Evolutionary conservation across 2,113 vertebrate species (phyloP), one percentile per base, ranked within the genome.

Genomic region (Burhinus oedicnemus): DNA sequence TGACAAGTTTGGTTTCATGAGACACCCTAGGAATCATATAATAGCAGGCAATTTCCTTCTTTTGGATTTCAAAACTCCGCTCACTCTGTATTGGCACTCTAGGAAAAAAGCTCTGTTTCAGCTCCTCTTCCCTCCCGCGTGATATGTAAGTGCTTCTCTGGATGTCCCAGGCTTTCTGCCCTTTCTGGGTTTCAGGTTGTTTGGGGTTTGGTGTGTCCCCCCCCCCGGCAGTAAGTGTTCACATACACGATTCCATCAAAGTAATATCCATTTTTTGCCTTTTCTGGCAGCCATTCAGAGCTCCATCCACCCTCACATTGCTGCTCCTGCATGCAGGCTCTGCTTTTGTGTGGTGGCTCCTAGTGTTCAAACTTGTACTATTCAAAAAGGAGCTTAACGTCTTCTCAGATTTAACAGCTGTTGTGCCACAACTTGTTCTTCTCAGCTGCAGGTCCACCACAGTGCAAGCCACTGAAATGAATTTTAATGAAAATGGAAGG

Each of bases 211-310:
- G n/a, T n/a, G n/a, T n/a, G n/a, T n/a, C n/a, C n/a, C n/a, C n/a
- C n/a, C n/a, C n/a, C n/a, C n/a, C n/a, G n/a, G n/a, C n/a, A n/a
- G n/a, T n/a, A n/a, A 19, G 14, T n/a, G 20, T 76, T 74, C 62
- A 34, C 0, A 0, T 14, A 34, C 3, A 13, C 0, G 0, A 8
- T 69, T 74, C 20, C 32, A 61, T 42, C n/a, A 27, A 71, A n/a
- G 44, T 29, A 93, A 64, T 84, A 4, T 29, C 20, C 8, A 3
- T 25, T 55, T 87, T 66, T 38, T 15, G 25, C 34, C 34, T 81
- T 92, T 71, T 45, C 25, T 65, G 74, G 40, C 17, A 77, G 68
- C 44, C 21, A 5, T 81, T 74, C n/a, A 47, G 61, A 34, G 30
- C 20, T 69, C 21, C 61, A 47, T 72, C 54, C 38, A 47, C 18